Evolutionary conservation across 1,140 invertebrate species (phyloP).

Genomic region (Neelides sp.): DNA sequence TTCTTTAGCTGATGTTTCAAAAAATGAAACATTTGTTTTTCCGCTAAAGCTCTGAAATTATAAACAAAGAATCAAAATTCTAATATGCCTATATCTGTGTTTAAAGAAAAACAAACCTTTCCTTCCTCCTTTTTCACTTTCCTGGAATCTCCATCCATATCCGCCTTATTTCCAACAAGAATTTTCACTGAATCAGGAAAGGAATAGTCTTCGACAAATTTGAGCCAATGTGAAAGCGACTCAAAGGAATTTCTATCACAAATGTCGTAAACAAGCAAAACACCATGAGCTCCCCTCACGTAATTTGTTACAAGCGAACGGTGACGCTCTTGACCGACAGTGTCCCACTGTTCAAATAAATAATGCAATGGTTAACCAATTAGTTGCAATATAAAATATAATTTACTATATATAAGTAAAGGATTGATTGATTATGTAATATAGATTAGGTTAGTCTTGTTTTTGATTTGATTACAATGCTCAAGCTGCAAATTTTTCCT

Average conservation of each 20-base stretch:
- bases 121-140: conserved; percentile 32
- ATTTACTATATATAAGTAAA: not conserved
- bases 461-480: conserved; percentile 18
- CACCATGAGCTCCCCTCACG: conserved; percentile 84
- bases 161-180: conserved; percentile 58
- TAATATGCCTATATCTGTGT: conserved; percentile 1
- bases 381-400: not conserved
- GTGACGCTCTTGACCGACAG: conserved; percentile 71
- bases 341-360: conserved; percentile 18
- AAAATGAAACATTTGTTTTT: conserved; percentile 69
- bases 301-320: conserved; percentile 86
- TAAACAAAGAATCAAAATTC: not conserved
- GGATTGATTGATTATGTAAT: no score
- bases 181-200: conserved; percentile 79
- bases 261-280: conserved; percentile 81
- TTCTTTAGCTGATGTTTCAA: conserved; percentile 77
- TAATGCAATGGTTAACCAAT: not conserved
- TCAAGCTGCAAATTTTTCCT: conserved; percentile 15
- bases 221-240: conserved; percentile 76
- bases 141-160: conserved; percentile 35
- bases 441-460: not conserved
- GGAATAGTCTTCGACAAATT: conserved; percentile 71
- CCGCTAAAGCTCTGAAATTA: conserved; percentile 45
- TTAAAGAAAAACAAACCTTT: conserved; percentile 33
- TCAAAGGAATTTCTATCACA: conserved; percentile 55